A percentile compares a stretch with the other conserved stretches of the same genome.
Conservation (phyloP, 2,113 vertebrate genomes). For the Lampris megalopsis region DNA sequence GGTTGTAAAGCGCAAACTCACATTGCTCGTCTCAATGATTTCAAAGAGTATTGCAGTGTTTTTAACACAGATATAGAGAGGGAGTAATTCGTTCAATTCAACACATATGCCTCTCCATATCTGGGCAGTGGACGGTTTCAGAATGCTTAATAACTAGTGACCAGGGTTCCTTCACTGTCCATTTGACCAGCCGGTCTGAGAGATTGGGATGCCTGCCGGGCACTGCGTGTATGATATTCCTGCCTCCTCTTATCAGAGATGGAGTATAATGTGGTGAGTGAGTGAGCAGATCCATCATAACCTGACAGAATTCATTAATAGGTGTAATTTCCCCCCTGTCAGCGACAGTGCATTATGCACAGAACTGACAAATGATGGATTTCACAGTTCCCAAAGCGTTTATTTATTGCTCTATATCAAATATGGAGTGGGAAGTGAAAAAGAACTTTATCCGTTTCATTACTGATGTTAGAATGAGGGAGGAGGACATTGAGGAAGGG, state of each 20-base stretch:
- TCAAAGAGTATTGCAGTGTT: neutral
- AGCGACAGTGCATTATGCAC: constrained; percentile 52
- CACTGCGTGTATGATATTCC: neutral
- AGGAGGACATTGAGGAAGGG: neutral
- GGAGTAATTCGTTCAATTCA: neutral
- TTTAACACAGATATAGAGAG: too few species aligned
- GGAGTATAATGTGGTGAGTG: constrained; percentile 25
- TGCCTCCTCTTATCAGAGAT: constrained; percentile 6
- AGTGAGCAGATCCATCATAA: constrained; percentile 51
- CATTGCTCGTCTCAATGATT: neutral
- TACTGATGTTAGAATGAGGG: constrained; percentile 1
- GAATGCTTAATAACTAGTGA: too few species aligned
- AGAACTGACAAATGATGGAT: constrained; percentile 37
- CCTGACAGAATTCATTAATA: constrained; percentile 64
- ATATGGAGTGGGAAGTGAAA: constrained; percentile 14
- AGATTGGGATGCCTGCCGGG: neutral
- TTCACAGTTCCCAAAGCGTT: constrained; percentile 33
- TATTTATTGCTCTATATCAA: constrained; percentile 57
- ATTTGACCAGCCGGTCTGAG: neutral
- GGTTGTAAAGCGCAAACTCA: constrained; percentile 15
- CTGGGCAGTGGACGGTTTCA: too few species aligned
- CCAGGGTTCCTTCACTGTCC: too few species aligned
- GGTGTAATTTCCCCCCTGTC: constrained; percentile 52
- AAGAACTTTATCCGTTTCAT: constrained; percentile 25
- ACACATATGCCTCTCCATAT: neutral